A percentile compares a stretch with the other conserved stretches of the same genome.
These are phyloP conservation scores for Philonicus albiceps DNA, from an alignment of 2,888 invertebrate species.

Conservation along the genomic window DNA sequence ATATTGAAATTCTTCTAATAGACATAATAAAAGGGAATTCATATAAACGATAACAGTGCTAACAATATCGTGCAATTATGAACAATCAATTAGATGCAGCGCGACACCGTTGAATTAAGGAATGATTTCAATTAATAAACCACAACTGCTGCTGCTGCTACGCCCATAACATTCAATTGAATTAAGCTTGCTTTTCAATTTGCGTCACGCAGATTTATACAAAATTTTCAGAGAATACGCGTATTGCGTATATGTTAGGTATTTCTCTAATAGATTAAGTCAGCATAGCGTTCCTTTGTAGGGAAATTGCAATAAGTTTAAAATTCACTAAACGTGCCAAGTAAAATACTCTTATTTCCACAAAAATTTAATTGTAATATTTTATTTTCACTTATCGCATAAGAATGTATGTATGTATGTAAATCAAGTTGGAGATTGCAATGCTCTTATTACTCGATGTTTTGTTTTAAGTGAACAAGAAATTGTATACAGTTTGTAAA, in stretches of 20 bases:
- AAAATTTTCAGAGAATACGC: background rate
- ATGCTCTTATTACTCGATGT: background rate
- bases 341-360: background rate
- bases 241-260: background rate
- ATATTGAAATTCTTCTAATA: no score
- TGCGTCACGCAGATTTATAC: background rate
- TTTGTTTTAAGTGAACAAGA: slow-evolving; percentile 10
- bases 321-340: slow-evolving; percentile 21
- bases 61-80: background rate
- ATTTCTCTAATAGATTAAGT: background rate
- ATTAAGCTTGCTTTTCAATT: background rate
- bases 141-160: background rate
- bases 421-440: slow-evolving; percentile 13
- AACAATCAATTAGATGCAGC: background rate
- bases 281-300: background rate
- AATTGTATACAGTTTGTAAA: slow-evolving; percentile 32
- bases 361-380: background rate
- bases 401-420: slow-evolving; percentile 20
- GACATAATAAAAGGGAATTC: no score
- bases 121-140: background rate
- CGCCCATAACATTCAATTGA: background rate
- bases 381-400: background rate
- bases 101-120: background rate
- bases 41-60: no score
- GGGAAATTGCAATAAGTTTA: background rate